Evolutionary conservation across 1,140 invertebrate genomes (phyloP), one percentile per base, ranked within the genome.

Genomic region (Grapholita molesta): DNA sequence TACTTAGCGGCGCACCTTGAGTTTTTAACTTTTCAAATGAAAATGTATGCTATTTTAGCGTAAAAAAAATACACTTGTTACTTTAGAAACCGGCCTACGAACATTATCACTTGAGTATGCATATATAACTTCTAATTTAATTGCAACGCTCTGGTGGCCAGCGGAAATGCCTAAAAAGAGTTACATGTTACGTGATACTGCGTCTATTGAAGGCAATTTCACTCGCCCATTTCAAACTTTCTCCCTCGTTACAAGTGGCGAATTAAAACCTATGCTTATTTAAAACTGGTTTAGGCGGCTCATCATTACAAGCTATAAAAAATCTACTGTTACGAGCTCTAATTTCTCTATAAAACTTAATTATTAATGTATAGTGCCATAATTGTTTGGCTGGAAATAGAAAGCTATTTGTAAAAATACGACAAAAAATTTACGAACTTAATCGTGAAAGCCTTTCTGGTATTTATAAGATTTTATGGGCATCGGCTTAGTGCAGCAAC

Each of bases 181-280:
- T 24, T 57, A 23, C 21, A 15, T 3, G 55, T 61, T 61, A 61
- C 24, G 55, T 61, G 55, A 61, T 61, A 12, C 25, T 32, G 55
- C 18, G 24, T 15, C 55, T 18, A 28, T 61, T 5, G 55, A 18
- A 28, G 55, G 25, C 15, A 61, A 61, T 61, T 61, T 61, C 55
- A 61, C 55, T 32, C 24, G 24, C n/a, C 55, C 55, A 28, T 61
- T 28, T 61, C 24, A 28, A 30, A 61, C 55, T 61, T 61, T 61
- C 55, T 61, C 25, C 25, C 25, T 61, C 55, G 55, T 61, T 21
- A 30, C 25, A 32, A 15, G 55, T 5, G 15, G 15, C 25, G 15
- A 61, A 61, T 61, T 57, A 30, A 61, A 61, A 61, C 53, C 55
- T 61, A 61, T 61, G 55, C 25, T 61, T 30, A 61, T 61, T 18